Conservation (phyloP, 2,797 vertebrate genomes). For the Clarias laeviceps region DNA sequence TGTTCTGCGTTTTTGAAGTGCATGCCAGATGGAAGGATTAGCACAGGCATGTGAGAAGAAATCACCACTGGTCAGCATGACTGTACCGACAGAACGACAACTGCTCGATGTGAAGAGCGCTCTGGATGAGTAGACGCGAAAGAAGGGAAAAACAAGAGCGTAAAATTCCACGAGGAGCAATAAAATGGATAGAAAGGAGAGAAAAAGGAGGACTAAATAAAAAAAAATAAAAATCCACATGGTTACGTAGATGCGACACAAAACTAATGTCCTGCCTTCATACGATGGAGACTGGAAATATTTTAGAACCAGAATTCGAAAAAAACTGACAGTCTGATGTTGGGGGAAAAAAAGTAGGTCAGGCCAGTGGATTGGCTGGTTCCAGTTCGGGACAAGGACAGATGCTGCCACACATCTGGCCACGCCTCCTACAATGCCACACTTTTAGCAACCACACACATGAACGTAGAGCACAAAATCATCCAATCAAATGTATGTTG, state of each 20-base stretch:
- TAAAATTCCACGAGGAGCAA: not conserved
- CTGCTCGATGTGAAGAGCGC: not conserved
- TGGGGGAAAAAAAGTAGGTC: no score
- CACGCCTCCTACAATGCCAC: no score
- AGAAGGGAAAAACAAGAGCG: not conserved
- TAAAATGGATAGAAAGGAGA: not conserved
- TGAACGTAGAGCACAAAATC: no score
- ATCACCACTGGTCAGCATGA: conserved; percentile 27
- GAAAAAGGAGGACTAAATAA: not conserved
- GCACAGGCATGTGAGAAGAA: not conserved
- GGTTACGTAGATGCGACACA: not conserved
- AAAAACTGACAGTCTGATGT: no score
- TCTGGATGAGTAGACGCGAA: no score
- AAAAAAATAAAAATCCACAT: not conserved
- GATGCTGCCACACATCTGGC: no score
- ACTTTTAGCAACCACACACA: no score
- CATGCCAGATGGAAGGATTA: conserved; percentile 42
- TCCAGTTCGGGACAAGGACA: no score
- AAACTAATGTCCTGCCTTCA: not conserved
- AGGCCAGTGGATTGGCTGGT: no score
- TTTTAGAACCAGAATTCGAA: no score
- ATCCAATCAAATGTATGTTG: no score
- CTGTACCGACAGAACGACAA: not conserved
- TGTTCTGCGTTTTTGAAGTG: conserved; percentile 52
- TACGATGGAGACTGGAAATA: not conserved